Percentiles rank a stretch among this genome's conserved stretches.
These are phyloP conservation scores for Lycaon pictus DNA, from an alignment of 2,113 vertebrate species.

Conservation along the genomic window DNA sequence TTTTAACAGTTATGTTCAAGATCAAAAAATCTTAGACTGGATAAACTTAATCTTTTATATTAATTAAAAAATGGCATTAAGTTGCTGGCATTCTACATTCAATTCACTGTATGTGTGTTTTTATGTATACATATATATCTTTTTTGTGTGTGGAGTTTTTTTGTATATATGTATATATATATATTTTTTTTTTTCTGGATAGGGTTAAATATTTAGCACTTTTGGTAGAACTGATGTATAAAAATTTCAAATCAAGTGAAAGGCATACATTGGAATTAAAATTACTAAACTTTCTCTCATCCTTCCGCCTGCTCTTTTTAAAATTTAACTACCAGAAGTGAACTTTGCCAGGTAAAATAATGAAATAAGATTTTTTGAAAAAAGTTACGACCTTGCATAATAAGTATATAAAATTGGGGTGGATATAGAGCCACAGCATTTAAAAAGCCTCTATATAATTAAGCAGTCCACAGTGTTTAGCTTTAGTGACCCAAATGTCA, in stretches of 20 bases:
- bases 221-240: neutral
- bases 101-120: neutral
- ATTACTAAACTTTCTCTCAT: neutral
- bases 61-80: constrained; percentile 16
- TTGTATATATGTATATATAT: neutral
- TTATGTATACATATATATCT: neutral
- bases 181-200: neutral
- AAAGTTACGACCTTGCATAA: neutral
- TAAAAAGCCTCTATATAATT: neutral
- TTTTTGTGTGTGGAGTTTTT: neutral
- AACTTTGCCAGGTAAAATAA: constrained; percentile 6
- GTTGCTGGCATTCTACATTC: neutral
- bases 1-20: constrained; percentile 58
- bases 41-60: constrained; percentile 44
- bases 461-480: neutral
- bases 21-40: constrained; percentile 49
- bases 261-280: neutral
- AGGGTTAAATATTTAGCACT: constrained; percentile 46
- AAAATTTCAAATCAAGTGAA: neutral
- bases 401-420: neutral
- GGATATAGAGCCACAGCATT: neutral
- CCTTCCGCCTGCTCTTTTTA: constrained; percentile 23
- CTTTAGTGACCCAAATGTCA: constrained; percentile 38
- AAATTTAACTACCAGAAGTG: neutral
- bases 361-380: neutral